Conservation (phyloP, 1,140 invertebrate genomes). For the Lordiphosa collinella region DNA sequence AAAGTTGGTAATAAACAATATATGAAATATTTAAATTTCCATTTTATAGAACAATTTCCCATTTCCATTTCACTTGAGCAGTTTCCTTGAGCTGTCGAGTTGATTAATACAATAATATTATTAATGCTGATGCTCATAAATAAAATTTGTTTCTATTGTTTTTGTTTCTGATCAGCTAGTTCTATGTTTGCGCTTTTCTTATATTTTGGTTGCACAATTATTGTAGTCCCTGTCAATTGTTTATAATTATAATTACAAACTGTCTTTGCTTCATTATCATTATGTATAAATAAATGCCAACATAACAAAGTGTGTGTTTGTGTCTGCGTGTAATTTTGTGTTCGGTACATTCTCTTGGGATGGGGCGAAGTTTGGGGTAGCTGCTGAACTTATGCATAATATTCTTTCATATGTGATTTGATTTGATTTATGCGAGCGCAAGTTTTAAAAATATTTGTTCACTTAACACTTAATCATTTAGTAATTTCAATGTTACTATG, state of each 20-base stretch:
- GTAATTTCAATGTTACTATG: conserved; percentile 27
- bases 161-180: conserved; percentile 51
- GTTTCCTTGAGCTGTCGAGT: not conserved
- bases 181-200: conserved; percentile 54
- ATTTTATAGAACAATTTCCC: too few species aligned
- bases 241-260: conserved; percentile 61
- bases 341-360: not conserved
- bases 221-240: conserved; percentile 78
- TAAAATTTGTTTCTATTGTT: conserved; percentile 66
- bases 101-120: conserved; percentile 23
- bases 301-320: conserved; percentile 57
- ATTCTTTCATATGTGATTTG: conserved; percentile 10
- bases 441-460: conserved; percentile 61
- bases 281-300: conserved; percentile 57
- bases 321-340: conserved; percentile 10
- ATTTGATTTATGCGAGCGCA: conserved; percentile 45
- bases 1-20: too few species aligned
- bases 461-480: conserved; percentile 71
- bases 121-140: conserved; percentile 50
- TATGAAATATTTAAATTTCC: too few species aligned
- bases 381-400: conserved; percentile 29
- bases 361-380: not conserved
- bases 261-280: conserved; percentile 6
- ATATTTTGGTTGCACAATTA: conserved; percentile 15
- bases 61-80: too few species aligned